phyloP scores from a whole-genome alignment of 2,888 invertebrate genomes.

The Invenusta paracnida region DNA sequence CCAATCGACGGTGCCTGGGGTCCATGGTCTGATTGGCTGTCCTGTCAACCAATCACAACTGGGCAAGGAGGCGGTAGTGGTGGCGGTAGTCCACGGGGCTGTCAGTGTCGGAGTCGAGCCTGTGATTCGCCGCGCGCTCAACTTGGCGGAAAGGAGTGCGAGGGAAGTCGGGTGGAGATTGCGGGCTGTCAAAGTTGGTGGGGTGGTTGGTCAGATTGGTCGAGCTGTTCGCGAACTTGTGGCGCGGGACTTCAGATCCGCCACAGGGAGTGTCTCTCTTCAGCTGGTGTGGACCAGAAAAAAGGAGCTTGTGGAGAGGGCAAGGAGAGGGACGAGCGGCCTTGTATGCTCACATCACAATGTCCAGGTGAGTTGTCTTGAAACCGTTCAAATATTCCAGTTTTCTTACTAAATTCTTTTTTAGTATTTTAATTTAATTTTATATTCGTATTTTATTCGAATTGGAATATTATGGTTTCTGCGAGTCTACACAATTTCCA shows the following conservation, averaged over 20 bases:
- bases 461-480: too few species aligned
- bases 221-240: not conserved
- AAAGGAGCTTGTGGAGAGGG: not conserved
- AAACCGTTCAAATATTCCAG: too few species aligned
- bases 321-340: not conserved
- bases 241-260: not conserved
- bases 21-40: not conserved
- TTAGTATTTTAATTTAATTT: too few species aligned
- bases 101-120: not conserved
- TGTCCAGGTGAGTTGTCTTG: not conserved
- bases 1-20: not conserved
- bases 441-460: too few species aligned
- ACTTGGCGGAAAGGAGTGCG: not conserved
- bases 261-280: not conserved
- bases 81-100: not conserved
- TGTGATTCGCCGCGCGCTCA: not conserved
- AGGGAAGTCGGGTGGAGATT: not conserved
- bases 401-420: too few species aligned
- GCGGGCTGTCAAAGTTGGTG: not conserved
- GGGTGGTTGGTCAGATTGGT: slow-evolving; percentile 1
- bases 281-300: not conserved
- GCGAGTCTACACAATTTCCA: too few species aligned
- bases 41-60: not conserved
- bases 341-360: not conserved
- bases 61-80: not conserved